phyloP scores from a whole-genome alignment of 2,113 vertebrate species.

The Sceloporus undulatus region DNA sequence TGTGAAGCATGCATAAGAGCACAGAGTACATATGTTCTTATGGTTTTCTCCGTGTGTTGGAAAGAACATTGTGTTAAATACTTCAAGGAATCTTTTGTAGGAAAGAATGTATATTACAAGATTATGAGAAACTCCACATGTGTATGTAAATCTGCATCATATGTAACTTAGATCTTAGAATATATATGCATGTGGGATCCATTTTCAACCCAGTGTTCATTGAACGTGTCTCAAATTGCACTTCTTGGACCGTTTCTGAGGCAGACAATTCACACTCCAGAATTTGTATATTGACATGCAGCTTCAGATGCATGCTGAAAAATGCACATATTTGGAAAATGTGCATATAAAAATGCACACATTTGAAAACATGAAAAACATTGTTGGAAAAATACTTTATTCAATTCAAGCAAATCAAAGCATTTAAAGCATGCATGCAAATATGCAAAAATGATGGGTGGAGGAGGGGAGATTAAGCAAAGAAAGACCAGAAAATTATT shows the following conservation, averaged over 20 bases:
- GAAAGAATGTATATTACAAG: slow-evolving; percentile 36
- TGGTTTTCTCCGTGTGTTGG: slow-evolving; percentile 9
- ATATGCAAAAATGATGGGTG: background rate
- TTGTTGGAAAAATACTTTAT: background rate
- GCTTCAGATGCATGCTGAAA: too few species aligned
- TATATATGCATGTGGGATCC: background rate
- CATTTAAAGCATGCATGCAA: too few species aligned
- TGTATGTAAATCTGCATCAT: slow-evolving; percentile 51
- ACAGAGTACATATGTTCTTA: background rate
- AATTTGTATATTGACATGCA: background rate
- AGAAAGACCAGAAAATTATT: too few species aligned
- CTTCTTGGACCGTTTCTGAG: background rate
- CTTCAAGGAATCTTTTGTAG: slow-evolving; percentile 46
- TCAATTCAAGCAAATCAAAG: background rate
- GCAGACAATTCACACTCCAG: background rate
- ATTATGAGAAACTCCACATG: slow-evolving; percentile 50
- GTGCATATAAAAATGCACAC: background rate
- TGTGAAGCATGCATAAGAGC: background rate
- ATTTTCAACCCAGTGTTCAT: background rate
- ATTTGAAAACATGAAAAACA: background rate
- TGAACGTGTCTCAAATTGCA: background rate
- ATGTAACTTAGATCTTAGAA: slow-evolving; percentile 23
- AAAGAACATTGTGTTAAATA: slow-evolving; percentile 44
- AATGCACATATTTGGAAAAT: background rate
- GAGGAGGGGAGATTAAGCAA: too few species aligned